Percentiles rank a stretch among this genome's conserved stretches.
These are phyloP conservation scores for Dasysyrphus tricinctus DNA, from an alignment of 2,888 invertebrate species.

Conservation along the genomic window DNA sequence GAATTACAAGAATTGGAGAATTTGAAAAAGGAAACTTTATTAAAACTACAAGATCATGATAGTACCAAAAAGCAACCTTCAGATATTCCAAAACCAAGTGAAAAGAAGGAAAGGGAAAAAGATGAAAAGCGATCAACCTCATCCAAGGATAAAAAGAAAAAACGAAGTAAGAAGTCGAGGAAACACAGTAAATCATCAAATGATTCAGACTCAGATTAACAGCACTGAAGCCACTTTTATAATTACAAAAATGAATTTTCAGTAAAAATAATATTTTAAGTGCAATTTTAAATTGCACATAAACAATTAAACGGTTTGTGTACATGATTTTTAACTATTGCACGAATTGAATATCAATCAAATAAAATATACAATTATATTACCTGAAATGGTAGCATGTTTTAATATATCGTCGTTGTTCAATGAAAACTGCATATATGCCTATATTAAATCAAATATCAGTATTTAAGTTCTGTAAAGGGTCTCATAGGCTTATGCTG, in stretches of 20 bases:
- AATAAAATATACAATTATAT: slow-evolving; percentile 27
- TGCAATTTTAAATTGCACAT: slow-evolving; percentile 55
- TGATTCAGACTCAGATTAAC: slow-evolving; percentile 78
- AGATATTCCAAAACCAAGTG: slow-evolving; percentile 70
- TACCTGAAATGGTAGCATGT: neutral
- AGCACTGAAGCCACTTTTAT: neutral
- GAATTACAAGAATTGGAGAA: slow-evolving; percentile 82
- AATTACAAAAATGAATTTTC: neutral
- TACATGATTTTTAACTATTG: slow-evolving; percentile 47
- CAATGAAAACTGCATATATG: too few relatives aligned
- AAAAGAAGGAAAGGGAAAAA: slow-evolving; percentile 64
- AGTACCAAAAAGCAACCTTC: slow-evolving; percentile 77
- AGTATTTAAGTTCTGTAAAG: too few relatives aligned
- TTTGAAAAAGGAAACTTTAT: slow-evolving; percentile 82
- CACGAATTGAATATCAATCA: slow-evolving; percentile 49
- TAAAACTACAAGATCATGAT: slow-evolving; percentile 81
- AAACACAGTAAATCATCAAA: slow-evolving; percentile 81
- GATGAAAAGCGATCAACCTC: slow-evolving; percentile 69
- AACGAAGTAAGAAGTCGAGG: slow-evolving; percentile 81
- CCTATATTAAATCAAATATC: too few relatives aligned
- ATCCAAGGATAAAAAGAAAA: slow-evolving; percentile 79
- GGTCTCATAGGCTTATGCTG: too few relatives aligned
- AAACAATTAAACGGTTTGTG: slow-evolving; percentile 35
- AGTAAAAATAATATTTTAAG: slow-evolving; percentile 16
- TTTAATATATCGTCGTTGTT: neutral